Evolutionary conservation across 2,113 vertebrate species (phyloP), one percentile per base, ranked within the genome.

Genomic region (Peromyscus polionotus): DNA sequence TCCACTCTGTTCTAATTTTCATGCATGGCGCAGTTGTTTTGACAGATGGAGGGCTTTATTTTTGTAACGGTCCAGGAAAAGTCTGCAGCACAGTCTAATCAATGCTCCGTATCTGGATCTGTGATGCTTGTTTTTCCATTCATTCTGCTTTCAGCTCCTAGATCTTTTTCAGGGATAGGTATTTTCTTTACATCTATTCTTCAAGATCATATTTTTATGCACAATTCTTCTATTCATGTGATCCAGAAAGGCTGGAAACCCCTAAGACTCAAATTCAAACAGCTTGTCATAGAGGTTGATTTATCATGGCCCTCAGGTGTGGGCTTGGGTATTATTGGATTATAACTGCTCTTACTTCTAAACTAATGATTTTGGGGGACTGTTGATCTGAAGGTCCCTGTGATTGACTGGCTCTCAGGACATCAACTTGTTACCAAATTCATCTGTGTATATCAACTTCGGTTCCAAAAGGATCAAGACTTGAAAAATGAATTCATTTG

Each of bases 11-110:
- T 98, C 98, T 97, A 98, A 98, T 98, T 98, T 98, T 98, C 98
- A 97, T 98, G 98, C 3, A 0, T 59, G 0, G 97, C 98, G 93
- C 98, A 99, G 98, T 99, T 99, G 99, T 99, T 99, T 99, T 98
- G 98, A 99, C 99, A 99, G 99, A 99, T 99, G 99, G 98, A 98
- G 96, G 98, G 98, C 98, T 99, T 98, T 99, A 99, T 99, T 99
- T 99, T 99, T 99, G 95, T 98, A 99, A 98, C 98, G 96, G 84
- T 98, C 98, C 98, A 3, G 98, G 98, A 98, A 98, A 98, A 98
- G 97, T 98, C 98, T 98, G 98, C 98, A 98, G 98, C 95, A 97
- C 94, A 98, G 97, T 80, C 95, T 98, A 98, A 98, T 98, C 98
- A 98, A 97, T 98, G 98, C 98, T 98, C 92, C 89, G 90, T 98